phyloP scores from a whole-genome alignment of 2,113 vertebrate genomes.

The Lepus americanus region DNA sequence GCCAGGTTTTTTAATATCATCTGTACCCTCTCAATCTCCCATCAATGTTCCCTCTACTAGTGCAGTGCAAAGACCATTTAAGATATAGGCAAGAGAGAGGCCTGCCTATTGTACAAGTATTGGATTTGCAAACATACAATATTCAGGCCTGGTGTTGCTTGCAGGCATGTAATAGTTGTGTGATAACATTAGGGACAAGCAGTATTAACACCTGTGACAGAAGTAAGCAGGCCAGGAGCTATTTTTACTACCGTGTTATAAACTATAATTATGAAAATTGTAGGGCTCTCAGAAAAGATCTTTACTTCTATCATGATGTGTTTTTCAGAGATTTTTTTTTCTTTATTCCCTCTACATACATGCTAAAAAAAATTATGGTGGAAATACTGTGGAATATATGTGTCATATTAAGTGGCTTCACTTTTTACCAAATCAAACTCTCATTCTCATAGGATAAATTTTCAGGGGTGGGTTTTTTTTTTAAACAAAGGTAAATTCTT shows the following conservation, averaged over 20 bases:
- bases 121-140: slow-evolving; percentile 11
- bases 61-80: neutral
- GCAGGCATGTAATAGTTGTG: neutral
- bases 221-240: neutral
- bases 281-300: slow-evolving; percentile 33
- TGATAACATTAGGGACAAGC: neutral
- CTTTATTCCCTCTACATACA: no score
- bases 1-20: neutral
- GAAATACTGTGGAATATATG: neutral
- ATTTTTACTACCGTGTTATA: slow-evolving; percentile 28
- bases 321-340: slow-evolving; percentile 46
- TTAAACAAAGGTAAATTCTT: neutral
- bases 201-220: slow-evolving; percentile 50
- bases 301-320: slow-evolving; percentile 25
- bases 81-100: neutral
- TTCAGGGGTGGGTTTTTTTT: neutral
- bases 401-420: neutral
- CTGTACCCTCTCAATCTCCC: neutral
- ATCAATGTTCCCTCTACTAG: neutral
- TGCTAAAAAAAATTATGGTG: neutral
- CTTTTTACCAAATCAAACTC: neutral
- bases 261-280: slow-evolving; percentile 59
- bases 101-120: neutral
- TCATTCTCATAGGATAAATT: neutral
- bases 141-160: slow-evolving; percentile 26